These are phyloP conservation scores for Patella depressa DNA, from an alignment of 2,888 invertebrate species.

Conservation along the genomic window DNA sequence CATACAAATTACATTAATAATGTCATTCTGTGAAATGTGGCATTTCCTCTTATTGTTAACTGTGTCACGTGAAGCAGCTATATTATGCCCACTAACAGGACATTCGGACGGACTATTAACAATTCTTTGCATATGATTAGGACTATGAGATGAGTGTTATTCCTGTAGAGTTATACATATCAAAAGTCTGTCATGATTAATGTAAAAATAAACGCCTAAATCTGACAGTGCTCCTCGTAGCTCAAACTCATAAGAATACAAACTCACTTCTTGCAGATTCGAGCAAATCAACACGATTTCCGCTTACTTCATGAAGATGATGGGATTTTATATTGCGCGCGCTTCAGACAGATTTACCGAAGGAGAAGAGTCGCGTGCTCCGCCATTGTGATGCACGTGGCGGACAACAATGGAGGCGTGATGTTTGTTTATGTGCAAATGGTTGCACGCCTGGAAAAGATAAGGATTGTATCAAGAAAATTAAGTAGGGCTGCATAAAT, in stretches of 20 bases:
- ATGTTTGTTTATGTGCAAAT: slow-evolving; percentile 38
- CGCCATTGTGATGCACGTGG: not conserved
- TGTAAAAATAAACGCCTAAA: too few species aligned
- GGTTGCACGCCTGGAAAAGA: slow-evolving; percentile 11
- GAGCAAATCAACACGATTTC: not conserved
- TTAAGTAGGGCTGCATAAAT: not conserved
- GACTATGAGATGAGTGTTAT: too few species aligned
- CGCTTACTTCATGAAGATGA: not conserved
- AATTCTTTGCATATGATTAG: too few species aligned
- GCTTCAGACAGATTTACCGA: not conserved
- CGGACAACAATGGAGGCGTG: slow-evolving; percentile 4
- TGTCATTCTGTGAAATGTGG: too few species aligned
- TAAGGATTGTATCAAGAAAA: slow-evolving; percentile 4
- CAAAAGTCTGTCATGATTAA: too few species aligned
- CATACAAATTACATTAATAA: too few species aligned
- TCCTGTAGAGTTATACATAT: too few species aligned
- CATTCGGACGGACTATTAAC: too few species aligned
- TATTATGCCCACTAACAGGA: too few species aligned
- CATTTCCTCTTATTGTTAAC: too few species aligned
- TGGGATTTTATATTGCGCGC: not conserved
- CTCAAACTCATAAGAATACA: not conserved
- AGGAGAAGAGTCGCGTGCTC: slow-evolving; percentile 6
- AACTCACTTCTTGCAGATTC: not conserved
- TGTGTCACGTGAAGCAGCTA: too few species aligned
- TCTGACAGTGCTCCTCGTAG: too few species aligned